Conservation (phyloP, 1,140 invertebrate species). For the Eupristina koningsbergeri region DNA sequence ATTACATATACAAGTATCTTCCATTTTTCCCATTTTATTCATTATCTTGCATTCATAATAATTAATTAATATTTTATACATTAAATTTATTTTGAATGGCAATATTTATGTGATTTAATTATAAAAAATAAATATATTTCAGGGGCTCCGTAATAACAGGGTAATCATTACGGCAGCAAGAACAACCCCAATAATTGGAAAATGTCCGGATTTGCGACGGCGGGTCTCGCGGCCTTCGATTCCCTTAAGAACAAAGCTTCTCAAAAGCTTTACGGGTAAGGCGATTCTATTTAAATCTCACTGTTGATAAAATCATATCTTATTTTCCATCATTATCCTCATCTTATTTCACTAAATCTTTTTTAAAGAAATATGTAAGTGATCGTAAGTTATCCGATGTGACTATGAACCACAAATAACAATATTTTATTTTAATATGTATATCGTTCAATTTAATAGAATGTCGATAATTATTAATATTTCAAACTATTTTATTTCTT, state of each 20-base stretch:
- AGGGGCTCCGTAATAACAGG: constrained; percentile 69
- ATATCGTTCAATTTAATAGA: too few relatives aligned
- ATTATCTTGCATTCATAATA: too few relatives aligned
- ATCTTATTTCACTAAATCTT: background rate
- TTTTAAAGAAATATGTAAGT: too few relatives aligned
- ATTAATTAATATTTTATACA: too few relatives aligned
- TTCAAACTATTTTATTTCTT: too few relatives aligned
- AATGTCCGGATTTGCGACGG: constrained; percentile 72
- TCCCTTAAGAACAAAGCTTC: constrained; percentile 66
- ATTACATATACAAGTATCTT: too few relatives aligned
- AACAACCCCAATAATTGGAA: constrained; percentile 73
- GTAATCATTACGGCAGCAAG: constrained; percentile 48
- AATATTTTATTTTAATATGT: too few relatives aligned
- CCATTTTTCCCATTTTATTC: too few relatives aligned
- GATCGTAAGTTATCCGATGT: too few relatives aligned
- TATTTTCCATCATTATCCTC: background rate
- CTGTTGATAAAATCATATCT: background rate
- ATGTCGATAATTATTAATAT: too few relatives aligned
- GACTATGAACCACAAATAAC: too few relatives aligned
- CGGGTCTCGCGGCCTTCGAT: constrained; percentile 69
- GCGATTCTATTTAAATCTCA: constrained; percentile 20
- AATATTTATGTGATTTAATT: background rate
- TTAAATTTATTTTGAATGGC: background rate
- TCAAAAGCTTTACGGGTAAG: constrained; percentile 67
- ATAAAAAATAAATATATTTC: constrained; percentile 31